phyloP scores from a whole-genome alignment of 2,113 vertebrate genomes.

The Elachura formosa region DNA sequence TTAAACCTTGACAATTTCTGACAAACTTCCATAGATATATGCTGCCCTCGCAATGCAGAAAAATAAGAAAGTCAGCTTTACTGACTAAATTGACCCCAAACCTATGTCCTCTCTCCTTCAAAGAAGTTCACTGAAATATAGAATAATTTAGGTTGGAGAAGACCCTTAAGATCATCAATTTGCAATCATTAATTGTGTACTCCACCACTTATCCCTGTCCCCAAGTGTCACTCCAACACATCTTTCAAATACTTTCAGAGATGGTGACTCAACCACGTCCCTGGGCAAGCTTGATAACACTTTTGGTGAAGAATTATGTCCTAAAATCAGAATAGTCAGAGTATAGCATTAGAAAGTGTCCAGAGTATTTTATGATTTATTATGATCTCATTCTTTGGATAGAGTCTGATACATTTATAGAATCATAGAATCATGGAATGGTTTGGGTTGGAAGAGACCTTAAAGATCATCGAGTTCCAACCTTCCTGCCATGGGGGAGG shows the following conservation, averaged over 20 bases:
- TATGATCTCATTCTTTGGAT: background rate
- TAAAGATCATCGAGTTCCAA: background rate
- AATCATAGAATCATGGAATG: background rate
- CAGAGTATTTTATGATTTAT: background rate
- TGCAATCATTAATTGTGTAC: rapidly evolving
- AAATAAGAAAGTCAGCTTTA: background rate
- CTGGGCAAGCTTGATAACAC: background rate
- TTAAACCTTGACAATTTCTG: background rate
- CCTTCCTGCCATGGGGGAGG: background rate
- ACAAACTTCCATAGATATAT: background rate
- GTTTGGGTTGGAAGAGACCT: background rate
- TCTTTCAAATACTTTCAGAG: background rate
- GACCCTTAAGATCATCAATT: background rate
- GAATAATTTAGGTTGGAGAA: background rate
- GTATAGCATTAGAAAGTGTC: background rate
- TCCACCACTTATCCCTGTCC: background rate
- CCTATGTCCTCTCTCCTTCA: background rate
- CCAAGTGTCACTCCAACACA: rapidly evolving
- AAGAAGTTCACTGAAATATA: background rate
- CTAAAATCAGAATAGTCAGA: background rate
- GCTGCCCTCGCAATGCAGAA: background rate
- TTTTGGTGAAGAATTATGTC: background rate
- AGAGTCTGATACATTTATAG: background rate
- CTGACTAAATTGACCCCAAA: background rate
- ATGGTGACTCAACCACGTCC: background rate